Percentiles rank a stretch among this genome's conserved stretches.
Conservation (phyloP, 2,113 vertebrate species). For the Neogobius melanostomus region DNA sequence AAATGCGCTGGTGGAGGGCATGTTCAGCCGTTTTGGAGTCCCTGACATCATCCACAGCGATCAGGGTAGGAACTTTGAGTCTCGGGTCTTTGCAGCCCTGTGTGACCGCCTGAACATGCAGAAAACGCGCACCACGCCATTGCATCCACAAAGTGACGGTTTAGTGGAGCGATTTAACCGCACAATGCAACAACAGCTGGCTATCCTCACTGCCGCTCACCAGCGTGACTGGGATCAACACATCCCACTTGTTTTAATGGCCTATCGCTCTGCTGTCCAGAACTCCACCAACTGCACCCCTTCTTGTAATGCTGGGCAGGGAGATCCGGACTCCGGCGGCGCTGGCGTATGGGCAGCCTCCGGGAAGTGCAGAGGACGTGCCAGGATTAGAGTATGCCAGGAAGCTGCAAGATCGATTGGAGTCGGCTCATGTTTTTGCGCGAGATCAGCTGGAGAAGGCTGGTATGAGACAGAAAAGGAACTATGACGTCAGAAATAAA, state of each 20-base stretch:
- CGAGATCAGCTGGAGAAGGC: too few relatives aligned
- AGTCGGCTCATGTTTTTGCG: not conserved
- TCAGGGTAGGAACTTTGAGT: not conserved
- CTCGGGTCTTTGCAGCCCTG: not conserved
- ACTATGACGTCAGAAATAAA: too few relatives aligned
- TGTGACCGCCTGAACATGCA: not conserved
- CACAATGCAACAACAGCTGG: too few relatives aligned
- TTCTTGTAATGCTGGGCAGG: not conserved
- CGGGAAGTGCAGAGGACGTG: not conserved
- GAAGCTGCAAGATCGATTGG: not conserved
- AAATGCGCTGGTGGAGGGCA: too few relatives aligned
- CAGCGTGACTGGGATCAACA: too few relatives aligned
- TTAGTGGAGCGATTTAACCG: too few relatives aligned
- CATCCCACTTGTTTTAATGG: not conserved
- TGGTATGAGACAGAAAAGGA: too few relatives aligned
- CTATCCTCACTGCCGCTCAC: too few relatives aligned
- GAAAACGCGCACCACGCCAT: too few relatives aligned
- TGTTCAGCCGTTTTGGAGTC: too few relatives aligned
- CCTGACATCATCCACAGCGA: too few relatives aligned
- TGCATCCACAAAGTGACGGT: too few relatives aligned
- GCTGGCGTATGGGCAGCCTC: not conserved
- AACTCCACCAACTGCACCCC: not conserved
- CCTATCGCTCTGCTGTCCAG: slow-evolving; percentile 1
- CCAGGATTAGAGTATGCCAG: not conserved
- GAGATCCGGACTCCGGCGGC: not conserved